Percentiles rank a stretch among this genome's conserved stretches.
These are phyloP conservation scores for Drosophila anceps DNA, from an alignment of 2,888 invertebrate genomes.

Conservation along the genomic window DNA sequence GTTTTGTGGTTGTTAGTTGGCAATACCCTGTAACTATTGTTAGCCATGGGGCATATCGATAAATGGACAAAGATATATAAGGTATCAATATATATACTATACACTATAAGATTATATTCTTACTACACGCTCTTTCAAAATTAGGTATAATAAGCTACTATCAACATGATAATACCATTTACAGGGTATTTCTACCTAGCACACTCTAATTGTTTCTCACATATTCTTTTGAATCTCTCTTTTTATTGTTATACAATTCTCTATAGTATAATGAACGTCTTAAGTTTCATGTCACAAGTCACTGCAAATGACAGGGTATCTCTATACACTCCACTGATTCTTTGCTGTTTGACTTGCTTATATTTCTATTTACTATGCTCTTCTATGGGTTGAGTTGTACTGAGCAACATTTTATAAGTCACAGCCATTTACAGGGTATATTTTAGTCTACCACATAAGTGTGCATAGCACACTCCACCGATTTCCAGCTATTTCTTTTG, in stretches of 20 bases:
- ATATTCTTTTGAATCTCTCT: not conserved
- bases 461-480: not conserved
- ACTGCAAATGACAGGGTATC: not conserved
- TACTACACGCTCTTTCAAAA: too few relatives aligned
- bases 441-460: too few relatives aligned
- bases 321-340: not conserved
- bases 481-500: not conserved
- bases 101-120: not conserved
- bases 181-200: not conserved
- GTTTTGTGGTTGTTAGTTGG: conserved; percentile 25
- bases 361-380: not conserved
- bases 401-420: too few relatives aligned
- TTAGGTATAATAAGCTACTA: too few relatives aligned
- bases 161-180: not conserved
- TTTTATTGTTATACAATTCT: not conserved
- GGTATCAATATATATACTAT: not conserved
- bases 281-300: not conserved
- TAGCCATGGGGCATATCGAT: not conserved
- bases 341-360: not conserved
- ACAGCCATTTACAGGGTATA: not conserved
- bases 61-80: not conserved
- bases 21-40: conserved; percentile 3
- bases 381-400: too few relatives aligned
- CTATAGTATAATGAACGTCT: not conserved
- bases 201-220: not conserved